phyloP scores from a whole-genome alignment of 2,888 invertebrate species.

The Lycophotia porphyrea region DNA sequence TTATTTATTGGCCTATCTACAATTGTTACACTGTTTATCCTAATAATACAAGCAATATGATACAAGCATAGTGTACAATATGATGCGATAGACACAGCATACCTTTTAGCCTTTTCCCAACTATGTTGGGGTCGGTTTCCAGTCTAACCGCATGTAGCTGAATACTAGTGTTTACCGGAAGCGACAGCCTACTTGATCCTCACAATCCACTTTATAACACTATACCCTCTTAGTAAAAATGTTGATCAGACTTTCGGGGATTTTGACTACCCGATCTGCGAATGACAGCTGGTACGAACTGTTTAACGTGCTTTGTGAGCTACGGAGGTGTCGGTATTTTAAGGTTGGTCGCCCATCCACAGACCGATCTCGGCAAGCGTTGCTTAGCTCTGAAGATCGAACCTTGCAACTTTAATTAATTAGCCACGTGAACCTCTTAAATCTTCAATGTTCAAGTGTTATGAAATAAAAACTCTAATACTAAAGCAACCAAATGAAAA shows the following conservation, averaged over 20 bases:
- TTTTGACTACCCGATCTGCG: neutral
- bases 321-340: neutral
- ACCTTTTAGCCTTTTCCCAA: neutral
- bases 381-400: neutral
- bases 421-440: neutral
- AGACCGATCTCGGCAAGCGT: neutral
- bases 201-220: neutral
- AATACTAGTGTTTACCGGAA: neutral
- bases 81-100: too few relatives aligned
- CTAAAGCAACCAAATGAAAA: neutral
- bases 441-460: neutral
- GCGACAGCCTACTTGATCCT: neutral
- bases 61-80: too few relatives aligned
- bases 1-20: too few relatives aligned
- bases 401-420: neutral
- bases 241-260: neutral
- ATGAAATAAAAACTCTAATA: conserved; percentile 6
- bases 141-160: neutral
- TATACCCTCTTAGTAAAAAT: neutral
- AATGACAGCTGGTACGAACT: neutral
- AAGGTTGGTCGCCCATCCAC: neutral
- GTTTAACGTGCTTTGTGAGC: neutral
- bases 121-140: neutral
- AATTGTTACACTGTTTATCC: too few relatives aligned
- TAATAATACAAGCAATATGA: too few relatives aligned